Base-by-base conservation (phyloP, 2,888 invertebrate genomes). In the Dolomedes plantarius region DNA sequence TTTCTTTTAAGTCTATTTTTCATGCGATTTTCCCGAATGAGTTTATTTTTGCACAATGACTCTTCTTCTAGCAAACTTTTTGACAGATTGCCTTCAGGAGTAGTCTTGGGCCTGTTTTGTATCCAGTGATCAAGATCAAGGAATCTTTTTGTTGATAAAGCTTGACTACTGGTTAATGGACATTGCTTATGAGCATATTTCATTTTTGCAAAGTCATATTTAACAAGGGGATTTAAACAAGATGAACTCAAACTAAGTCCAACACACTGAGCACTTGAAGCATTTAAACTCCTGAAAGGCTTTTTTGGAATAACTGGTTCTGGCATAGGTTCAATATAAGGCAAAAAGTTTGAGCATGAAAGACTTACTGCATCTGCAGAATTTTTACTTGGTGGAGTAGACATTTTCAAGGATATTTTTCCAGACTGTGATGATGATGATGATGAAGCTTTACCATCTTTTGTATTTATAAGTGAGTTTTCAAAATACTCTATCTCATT, bases 61-160 rank as follows among this genome's bases (percentile, higher is more conserved):
- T 31, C 19, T 1, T 65, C 46, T 36, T 77, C 72, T 5, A 16
- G 6, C 13, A 32, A 11, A 39, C 28, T 36, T 19, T 39, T 75
- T 29, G 28, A 39, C 23, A 28, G 7, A 9, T 27, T 32, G 7
- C 32, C 69, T 31, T 75, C 74, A 1, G 87, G 87, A 31, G 78
- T 87, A 9, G 87, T 87, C 71, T 78, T 82, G 32, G 87, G 87
- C n/a, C 87, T 72, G 29, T 62, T 82, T 41, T 83, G 64, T 16
- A 87, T 13, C 87, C 87, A 87, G 13, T 73, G 50, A 29, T 87
- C 87, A 0, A 87, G 56, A 36, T 87, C 87, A 23, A 82, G 69
- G 28, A 87, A 69, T 62, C 36, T 80, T 23, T 29, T 77, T 16
- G 73, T 29, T n/a, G 87, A 75, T 1, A 76, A 32, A n/a, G 82